Evolutionary conservation across 2,888 invertebrate genomes (phyloP).

Genomic region (Selenia dentaria): DNA sequence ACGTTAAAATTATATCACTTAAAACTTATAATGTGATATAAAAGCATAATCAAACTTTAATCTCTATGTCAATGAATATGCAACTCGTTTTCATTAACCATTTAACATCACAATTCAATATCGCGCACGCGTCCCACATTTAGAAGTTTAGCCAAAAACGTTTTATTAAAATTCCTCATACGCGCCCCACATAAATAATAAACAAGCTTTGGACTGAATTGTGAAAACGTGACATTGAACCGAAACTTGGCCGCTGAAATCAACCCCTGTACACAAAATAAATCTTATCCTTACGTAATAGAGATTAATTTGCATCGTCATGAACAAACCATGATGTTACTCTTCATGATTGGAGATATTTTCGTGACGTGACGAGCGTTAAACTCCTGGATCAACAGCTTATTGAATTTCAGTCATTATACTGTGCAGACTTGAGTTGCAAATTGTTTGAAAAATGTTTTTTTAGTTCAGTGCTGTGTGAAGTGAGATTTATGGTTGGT

Average conservation of each 20-base stretch:
- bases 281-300: conserved; percentile 41
- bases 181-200: conserved; percentile 58
- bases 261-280: conserved; percentile 32
- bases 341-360: conserved; percentile 31
- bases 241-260: conserved; percentile 48
- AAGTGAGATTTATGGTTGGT: conserved; percentile 68
- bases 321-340: conserved; percentile 23
- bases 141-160: conserved; percentile 33
- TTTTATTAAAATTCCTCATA: conserved; percentile 54
- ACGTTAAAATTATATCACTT: no score
- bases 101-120: conserved; percentile 29
- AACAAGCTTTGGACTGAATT: conserved; percentile 57
- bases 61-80: conserved; percentile 21
- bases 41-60: no score
- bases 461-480: conserved; percentile 61
- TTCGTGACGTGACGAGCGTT: conserved; percentile 67
- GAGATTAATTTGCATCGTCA: conserved; percentile 47
- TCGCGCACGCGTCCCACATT: conserved; percentile 25
- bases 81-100: conserved; percentile 30
- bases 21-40: no score
- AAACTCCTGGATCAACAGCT: conserved; percentile 49
- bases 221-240: conserved; percentile 65
- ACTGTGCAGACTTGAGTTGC: conserved; percentile 48
- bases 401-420: conserved; percentile 54
- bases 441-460: conserved; percentile 55